phyloP scores from a whole-genome alignment of 2,888 invertebrate genomes.

The Oegoconia quadripuncta region DNA sequence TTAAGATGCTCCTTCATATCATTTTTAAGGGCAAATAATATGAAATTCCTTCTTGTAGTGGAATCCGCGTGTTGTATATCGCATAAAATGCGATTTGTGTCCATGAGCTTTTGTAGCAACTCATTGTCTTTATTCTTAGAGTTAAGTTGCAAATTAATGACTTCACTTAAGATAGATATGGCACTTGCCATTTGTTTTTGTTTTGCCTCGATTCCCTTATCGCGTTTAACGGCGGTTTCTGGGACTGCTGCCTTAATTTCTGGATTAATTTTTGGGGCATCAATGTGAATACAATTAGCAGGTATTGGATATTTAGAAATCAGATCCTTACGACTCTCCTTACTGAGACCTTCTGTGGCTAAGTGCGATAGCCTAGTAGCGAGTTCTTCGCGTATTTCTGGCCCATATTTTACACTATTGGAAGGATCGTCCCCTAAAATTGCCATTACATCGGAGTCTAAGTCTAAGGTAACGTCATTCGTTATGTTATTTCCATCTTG shows the following conservation, averaged over 20 bases:
- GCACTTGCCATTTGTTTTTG: constrained; percentile 14
- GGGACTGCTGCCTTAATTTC: constrained; percentile 7
- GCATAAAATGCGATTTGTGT: not conserved
- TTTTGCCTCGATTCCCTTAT: constrained; percentile 9
- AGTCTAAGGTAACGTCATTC: no score
- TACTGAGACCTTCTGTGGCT: constrained; percentile 3
- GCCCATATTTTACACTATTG: constrained; percentile 1
- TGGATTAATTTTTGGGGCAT: constrained; percentile 9
- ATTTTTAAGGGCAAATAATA: constrained; percentile 13
- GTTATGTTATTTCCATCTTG: no score
- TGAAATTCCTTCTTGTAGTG: constrained; percentile 8
- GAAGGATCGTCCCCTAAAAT: constrained; percentile 12
- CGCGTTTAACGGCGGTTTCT: constrained; percentile 3
- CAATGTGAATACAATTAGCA: constrained; percentile 7
- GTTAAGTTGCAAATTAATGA: not conserved
- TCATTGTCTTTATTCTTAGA: constrained; percentile 1
- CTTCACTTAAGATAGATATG: constrained; percentile 4
- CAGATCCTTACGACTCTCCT: constrained; percentile 9
- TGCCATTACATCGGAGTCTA: constrained; percentile 4
- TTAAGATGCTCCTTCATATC: constrained; percentile 19
- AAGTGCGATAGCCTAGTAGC: constrained; percentile 5
- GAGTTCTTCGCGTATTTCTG: constrained; percentile 6
- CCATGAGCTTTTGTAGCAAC: constrained; percentile 9
- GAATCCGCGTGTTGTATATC: constrained; percentile 6
- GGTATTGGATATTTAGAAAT: constrained; percentile 10